Percentiles rank a stretch among this genome's conserved stretches.
phyloP scores from a whole-genome alignment of 1,140 invertebrate species.

The Ruditapes philippinarum region DNA sequence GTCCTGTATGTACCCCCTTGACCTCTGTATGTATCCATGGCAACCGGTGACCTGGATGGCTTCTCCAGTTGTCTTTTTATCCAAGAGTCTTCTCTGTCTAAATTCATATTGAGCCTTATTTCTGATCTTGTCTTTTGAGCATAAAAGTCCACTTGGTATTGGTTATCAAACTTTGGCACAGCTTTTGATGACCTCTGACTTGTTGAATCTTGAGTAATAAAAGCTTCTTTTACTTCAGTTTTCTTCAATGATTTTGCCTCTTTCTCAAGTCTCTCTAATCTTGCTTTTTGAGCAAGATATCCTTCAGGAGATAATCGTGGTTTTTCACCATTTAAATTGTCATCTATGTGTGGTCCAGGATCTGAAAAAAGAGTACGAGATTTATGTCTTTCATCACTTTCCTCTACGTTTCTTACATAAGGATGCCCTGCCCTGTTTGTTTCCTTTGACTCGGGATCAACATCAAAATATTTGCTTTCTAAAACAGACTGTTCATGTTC shows the following conservation, averaged over 20 bases:
- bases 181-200: neutral
- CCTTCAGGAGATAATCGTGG: constrained; percentile 3
- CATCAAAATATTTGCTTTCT: constrained; percentile 53
- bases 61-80: constrained; percentile 50
- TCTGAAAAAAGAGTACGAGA: constrained; percentile 38
- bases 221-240: neutral
- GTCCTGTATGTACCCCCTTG: neutral
- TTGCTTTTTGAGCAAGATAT: constrained; percentile 41
- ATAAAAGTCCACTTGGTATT: constrained; percentile 55
- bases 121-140: constrained; percentile 56
- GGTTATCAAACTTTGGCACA: constrained; percentile 24
- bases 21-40: constrained; percentile 38
- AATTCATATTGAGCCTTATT: constrained; percentile 4
- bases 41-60: constrained; percentile 20
- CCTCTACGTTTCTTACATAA: neutral
- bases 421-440: neutral
- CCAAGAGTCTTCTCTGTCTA: constrained; percentile 63
- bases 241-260: constrained; percentile 29
- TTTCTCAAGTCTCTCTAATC: constrained; percentile 21
- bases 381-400: constrained; percentile 38
- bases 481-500: constrained; percentile 28
- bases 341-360: neutral
- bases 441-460: neutral
- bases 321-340: neutral
- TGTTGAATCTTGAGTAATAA: neutral